A percentile compares a stretch with the other conserved stretches of the same genome.
Conservation (phyloP, 2,113 vertebrate genomes). For the Prinia subflava region DNA sequence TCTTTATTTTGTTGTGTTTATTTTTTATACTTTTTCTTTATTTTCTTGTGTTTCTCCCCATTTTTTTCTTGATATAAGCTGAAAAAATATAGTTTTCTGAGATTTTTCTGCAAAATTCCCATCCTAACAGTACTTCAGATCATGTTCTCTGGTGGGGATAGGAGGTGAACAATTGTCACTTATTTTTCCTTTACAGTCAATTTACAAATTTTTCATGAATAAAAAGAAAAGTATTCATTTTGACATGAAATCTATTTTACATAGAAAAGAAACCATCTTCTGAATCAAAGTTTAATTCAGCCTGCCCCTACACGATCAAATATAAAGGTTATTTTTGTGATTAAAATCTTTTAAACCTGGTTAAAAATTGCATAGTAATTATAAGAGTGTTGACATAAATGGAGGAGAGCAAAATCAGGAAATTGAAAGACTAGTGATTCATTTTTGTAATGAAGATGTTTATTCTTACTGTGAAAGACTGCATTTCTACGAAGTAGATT, state of each 20-base stretch:
- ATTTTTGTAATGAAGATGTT: neutral
- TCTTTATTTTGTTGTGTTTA: neutral
- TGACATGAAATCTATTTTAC: neutral
- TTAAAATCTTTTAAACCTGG: neutral
- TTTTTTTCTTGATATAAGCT: neutral
- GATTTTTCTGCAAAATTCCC: neutral
- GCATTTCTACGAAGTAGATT: neutral
- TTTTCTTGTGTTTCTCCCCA: neutral
- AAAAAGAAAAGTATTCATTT: neutral
- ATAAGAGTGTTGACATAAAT: neutral
- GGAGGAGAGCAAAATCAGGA: neutral
- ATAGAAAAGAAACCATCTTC: neutral
- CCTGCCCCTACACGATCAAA: neutral
- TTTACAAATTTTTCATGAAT: neutral
- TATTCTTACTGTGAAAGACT: neutral
- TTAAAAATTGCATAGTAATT: neutral
- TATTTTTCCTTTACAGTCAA: neutral
- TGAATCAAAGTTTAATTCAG: neutral
- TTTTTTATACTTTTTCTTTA: neutral
- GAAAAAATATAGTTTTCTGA: neutral
- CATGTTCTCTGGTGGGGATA: neutral
- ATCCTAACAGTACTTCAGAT: neutral
- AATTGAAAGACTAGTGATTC: neutral
- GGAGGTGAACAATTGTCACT: neutral
- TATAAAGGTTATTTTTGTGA: neutral